Percentiles rank a stretch among this genome's conserved stretches.
These are phyloP conservation scores for Tenthredo notha DNA, from an alignment of 2,888 invertebrate genomes.

Conservation along the genomic window DNA sequence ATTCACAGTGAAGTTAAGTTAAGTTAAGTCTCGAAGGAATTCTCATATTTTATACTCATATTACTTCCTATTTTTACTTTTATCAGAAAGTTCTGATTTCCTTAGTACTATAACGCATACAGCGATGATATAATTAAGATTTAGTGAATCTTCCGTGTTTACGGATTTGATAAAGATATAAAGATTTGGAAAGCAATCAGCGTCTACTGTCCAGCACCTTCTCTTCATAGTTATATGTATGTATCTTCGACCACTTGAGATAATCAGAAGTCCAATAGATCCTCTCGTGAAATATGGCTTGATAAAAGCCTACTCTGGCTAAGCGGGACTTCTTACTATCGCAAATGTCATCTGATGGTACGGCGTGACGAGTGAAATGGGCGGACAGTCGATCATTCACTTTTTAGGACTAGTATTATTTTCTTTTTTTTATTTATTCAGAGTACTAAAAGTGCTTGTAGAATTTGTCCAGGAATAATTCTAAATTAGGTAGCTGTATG, in stretches of 20 bases:
- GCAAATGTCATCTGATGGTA: slow-evolving; percentile 27
- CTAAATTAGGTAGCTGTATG: slow-evolving; percentile 2
- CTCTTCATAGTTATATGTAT: background rate
- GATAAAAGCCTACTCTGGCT: slow-evolving; percentile 4
- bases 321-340: slow-evolving; percentile 32
- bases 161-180: background rate
- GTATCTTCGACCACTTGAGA: background rate
- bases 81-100: background rate
- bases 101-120: background rate
- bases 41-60: background rate
- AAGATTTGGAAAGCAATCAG: background rate
- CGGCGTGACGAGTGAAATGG: slow-evolving; percentile 25
- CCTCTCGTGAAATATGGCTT: background rate
- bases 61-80: background rate
- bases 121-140: background rate
- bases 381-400: slow-evolving; percentile 30
- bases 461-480: background rate
- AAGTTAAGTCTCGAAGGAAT: background rate
- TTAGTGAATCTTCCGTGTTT: background rate
- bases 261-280: background rate
- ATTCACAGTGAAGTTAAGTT: background rate
- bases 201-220: background rate
- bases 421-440: background rate
- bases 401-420: background rate
- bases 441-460: background rate